These are phyloP conservation scores for Caenorhabditis sp. DNA, from an alignment of 2,888 invertebrate genomes.

Conservation along the genomic window DNA sequence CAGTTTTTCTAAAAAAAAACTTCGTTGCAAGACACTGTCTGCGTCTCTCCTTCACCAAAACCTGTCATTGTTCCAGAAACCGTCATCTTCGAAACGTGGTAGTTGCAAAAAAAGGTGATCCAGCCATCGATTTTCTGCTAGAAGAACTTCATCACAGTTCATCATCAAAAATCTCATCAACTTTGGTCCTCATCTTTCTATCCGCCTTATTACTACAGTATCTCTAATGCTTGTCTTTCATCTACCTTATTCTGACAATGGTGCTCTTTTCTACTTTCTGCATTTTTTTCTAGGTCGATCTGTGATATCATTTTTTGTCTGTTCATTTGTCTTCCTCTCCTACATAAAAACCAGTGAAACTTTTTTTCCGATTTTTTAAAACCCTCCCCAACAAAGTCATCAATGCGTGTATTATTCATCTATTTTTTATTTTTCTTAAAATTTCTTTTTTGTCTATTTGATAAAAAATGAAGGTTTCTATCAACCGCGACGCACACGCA, in stretches of 20 bases:
- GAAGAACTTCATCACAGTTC: conserved; percentile 52
- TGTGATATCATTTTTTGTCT: not conserved
- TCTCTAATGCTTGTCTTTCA: no score
- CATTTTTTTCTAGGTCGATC: not conserved
- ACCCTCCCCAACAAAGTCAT: not conserved
- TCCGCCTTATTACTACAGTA: not conserved
- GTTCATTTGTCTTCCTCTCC: no score
- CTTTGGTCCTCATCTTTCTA: not conserved
- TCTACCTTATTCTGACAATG: not conserved
- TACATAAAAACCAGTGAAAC: conserved; percentile 8
- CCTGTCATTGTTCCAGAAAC: conserved; percentile 46
- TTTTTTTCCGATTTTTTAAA: not conserved
- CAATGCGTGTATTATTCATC: conserved; percentile 5
- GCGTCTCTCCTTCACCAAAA: no score
- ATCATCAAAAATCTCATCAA: not conserved
- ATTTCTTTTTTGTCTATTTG: no score
- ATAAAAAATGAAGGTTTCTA: no score
- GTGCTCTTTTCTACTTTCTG: not conserved
- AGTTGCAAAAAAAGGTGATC: conserved; percentile 65
- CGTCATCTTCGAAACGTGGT: conserved; percentile 61
- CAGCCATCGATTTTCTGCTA: conserved; percentile 65
- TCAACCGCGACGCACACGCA: no score
- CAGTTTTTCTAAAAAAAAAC: no score
- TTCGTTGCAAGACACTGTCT: no score
- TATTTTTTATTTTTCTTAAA: not conserved